phyloP scores from a whole-genome alignment of 2,888 invertebrate genomes.

The Agrotis ipsilon region DNA sequence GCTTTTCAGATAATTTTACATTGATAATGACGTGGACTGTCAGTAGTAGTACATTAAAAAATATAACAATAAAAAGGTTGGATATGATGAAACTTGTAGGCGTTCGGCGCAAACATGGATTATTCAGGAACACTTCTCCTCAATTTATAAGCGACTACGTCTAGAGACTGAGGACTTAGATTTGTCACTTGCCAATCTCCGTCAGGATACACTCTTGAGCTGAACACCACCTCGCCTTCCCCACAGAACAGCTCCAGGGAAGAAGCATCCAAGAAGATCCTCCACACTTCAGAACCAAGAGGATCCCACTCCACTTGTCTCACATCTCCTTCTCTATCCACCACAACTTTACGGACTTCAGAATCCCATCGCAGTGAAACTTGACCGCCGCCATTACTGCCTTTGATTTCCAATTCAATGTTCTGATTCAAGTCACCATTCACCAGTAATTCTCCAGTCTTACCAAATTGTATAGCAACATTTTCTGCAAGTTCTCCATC shows the following conservation, averaged over 20 bases:
- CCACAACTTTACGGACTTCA: conserved; percentile 74
- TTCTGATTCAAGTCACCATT: conserved; percentile 72
- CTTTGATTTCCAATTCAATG: conserved; percentile 77
- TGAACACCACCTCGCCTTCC: conserved; percentile 87
- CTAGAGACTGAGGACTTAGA: conserved; percentile 75
- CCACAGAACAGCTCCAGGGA: conserved; percentile 87
- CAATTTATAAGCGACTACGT: conserved; percentile 77
- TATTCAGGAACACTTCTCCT: conserved; percentile 79
- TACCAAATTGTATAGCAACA: conserved; percentile 71
- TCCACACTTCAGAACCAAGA: conserved; percentile 73
- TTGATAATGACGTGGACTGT: no score
- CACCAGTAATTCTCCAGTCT: conserved; percentile 81
- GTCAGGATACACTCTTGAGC: conserved; percentile 81
- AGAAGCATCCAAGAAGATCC: conserved; percentile 85
- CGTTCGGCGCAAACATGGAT: conserved; percentile 6
- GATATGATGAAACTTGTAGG: no score
- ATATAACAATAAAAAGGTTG: no score
- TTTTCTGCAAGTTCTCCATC: conserved; percentile 69
- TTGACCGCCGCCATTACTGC: conserved; percentile 77
- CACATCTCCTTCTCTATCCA: conserved; percentile 80
- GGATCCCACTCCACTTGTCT: conserved; percentile 85
- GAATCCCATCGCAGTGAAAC: conserved; percentile 79
- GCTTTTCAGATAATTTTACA: no score
- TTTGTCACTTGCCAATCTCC: conserved; percentile 83
- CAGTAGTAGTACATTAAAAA: no score